Conservation (phyloP, 2,113 vertebrate species). For the Paraplagusia blochii region DNA sequence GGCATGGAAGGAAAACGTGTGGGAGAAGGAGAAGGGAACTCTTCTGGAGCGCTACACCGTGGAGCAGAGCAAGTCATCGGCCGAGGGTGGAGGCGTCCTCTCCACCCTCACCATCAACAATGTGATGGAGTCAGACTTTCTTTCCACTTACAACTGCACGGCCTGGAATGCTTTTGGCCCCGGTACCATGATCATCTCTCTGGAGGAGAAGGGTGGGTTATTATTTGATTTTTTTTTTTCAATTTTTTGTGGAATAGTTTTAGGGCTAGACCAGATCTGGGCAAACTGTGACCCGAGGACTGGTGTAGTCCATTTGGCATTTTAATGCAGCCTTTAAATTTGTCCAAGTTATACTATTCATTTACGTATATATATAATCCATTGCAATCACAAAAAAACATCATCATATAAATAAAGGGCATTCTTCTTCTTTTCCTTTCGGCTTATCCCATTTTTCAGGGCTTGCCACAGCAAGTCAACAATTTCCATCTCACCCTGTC, state of each 20-base stretch:
- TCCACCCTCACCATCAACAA: slow-evolving; percentile 96
- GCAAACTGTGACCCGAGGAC: no score
- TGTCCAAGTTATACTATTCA: no score
- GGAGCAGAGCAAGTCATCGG: slow-evolving; percentile 81
- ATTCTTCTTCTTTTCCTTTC: no score
- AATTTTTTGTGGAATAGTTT: not conserved
- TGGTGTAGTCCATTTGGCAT: no score
- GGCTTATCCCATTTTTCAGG: no score
- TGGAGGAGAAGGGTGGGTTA: slow-evolving; percentile 82
- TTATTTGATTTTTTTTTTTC: not conserved
- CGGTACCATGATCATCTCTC: slow-evolving; percentile 89
- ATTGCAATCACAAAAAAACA: no score
- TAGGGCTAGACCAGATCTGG: no score
- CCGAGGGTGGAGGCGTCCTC: slow-evolving; percentile 81
- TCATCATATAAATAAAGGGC: no score
- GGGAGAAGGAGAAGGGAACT: slow-evolving; percentile 86
- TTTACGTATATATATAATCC: no score
- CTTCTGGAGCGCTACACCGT: slow-evolving; percentile 90
- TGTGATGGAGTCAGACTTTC: slow-evolving; percentile 90
- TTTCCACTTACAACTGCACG: slow-evolving; percentile 95
- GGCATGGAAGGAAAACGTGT: slow-evolving; percentile 94
- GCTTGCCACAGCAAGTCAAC: no score
- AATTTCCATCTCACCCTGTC: no score
- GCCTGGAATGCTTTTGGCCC: slow-evolving; percentile 94
- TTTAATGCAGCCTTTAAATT: no score